phyloP scores from a whole-genome alignment of 2,888 invertebrate species.

The Heliconius erato region DNA sequence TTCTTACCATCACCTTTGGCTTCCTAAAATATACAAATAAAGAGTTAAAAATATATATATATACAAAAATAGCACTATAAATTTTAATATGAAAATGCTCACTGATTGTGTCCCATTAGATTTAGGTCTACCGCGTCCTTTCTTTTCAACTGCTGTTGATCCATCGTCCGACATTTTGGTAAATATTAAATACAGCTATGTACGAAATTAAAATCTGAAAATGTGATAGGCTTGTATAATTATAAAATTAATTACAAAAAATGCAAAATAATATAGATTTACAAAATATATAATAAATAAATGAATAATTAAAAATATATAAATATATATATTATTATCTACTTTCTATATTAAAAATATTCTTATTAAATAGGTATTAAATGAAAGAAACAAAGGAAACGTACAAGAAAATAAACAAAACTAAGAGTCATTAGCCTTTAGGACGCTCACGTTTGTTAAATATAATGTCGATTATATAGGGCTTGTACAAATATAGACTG shows the following conservation, averaged over 20 bases:
- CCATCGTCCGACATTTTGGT: constrained; percentile 84
- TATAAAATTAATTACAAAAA: constrained; percentile 15
- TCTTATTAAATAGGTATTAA: neutral
- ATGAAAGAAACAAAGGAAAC: constrained; percentile 47
- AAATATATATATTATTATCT: neutral
- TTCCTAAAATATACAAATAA: constrained; percentile 65
- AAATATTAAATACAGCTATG: constrained; percentile 58
- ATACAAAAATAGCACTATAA: constrained; percentile 20
- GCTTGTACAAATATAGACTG: constrained; percentile 10
- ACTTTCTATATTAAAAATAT: neutral
- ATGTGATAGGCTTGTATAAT: constrained; percentile 5
- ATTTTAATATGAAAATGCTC: constrained; percentile 51
- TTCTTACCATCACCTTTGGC: constrained; percentile 82
- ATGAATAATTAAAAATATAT: neutral
- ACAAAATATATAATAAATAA: neutral
- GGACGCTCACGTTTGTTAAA: constrained; percentile 55
- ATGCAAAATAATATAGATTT: neutral
- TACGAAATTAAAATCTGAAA: constrained; percentile 64
- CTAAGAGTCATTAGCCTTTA: constrained; percentile 67
- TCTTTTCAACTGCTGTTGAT: constrained; percentile 83
- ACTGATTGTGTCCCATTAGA: constrained; percentile 82
- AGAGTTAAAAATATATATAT: neutral
- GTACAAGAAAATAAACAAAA: constrained; percentile 58
- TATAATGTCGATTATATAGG: constrained; percentile 30
- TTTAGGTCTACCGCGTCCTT: constrained; percentile 83